Evolutionary conservation across 2,797 vertebrate species (phyloP).

Genomic region (Tiaroga cobitis): DNA sequence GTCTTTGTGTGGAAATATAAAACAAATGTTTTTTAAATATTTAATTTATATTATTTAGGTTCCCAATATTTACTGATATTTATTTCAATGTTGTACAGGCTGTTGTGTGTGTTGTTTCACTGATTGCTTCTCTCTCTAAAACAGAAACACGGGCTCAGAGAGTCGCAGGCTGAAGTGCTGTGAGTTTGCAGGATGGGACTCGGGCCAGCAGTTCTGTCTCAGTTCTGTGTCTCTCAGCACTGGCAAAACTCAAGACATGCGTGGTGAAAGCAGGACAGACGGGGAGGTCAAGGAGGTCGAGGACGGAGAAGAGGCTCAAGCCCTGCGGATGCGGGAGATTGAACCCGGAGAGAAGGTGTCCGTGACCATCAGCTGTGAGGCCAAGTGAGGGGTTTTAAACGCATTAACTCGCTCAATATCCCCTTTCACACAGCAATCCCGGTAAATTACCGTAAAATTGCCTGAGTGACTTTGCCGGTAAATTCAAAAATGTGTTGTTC

Average conservation of each 20-base stretch:
- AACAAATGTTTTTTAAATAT: too few relatives aligned
- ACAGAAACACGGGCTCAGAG: slow-evolving; percentile 86
- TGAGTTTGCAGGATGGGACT: slow-evolving; percentile 91
- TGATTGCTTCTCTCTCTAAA: not conserved
- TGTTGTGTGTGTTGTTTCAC: too few relatives aligned
- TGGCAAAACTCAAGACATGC: not conserved
- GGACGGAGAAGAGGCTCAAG: not conserved
- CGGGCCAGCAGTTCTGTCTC: slow-evolving; percentile 83
- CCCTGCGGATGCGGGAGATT: slow-evolving; percentile 61
- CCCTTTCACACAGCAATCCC: not conserved
- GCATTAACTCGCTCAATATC: not conserved
- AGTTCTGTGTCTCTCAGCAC: slow-evolving; percentile 57
- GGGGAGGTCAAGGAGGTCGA: not conserved
- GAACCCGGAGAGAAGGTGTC: slow-evolving; percentile 70
- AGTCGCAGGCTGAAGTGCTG: slow-evolving; percentile 83
- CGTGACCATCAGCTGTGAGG: slow-evolving; percentile 68
- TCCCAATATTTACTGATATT: too few relatives aligned
- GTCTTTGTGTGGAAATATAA: too few relatives aligned
- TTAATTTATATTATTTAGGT: too few relatives aligned
- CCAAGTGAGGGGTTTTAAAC: slow-evolving; percentile 67
- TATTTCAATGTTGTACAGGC: too few relatives aligned
- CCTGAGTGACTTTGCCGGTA: too few relatives aligned
- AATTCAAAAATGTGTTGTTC: too few relatives aligned
- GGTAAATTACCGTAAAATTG: too few relatives aligned
- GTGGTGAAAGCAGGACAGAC: not conserved